Evolutionary conservation across 2,797 vertebrate genomes (phyloP).

Genomic region (Leptoclinus maculatus): DNA sequence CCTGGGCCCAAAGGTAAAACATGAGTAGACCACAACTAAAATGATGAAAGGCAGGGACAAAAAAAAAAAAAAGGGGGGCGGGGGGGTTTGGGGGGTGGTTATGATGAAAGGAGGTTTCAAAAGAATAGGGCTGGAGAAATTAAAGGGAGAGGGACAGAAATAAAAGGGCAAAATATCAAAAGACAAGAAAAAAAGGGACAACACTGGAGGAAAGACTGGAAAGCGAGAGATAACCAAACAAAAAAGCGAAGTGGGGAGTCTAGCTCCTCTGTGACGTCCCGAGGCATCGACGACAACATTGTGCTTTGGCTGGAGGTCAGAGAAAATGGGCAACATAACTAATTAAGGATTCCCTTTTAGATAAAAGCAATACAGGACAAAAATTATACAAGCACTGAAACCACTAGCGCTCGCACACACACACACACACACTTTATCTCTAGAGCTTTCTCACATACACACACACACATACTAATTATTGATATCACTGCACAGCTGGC

Average conservation of each 20-base stretch:
- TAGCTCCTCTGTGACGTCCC: slow-evolving; percentile 29
- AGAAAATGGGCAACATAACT: slow-evolving; percentile 44
- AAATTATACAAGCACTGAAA: slow-evolving; percentile 16
- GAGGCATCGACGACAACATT: slow-evolving; percentile 38
- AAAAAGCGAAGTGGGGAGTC: slow-evolving; percentile 21
- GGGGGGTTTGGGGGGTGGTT: too few relatives aligned
- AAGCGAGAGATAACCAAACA: slow-evolving; percentile 45
- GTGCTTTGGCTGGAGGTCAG: slow-evolving; percentile 62
- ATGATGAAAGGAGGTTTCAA: slow-evolving; percentile 45
- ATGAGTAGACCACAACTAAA: slow-evolving; percentile 50
- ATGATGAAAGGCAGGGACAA: slow-evolving; percentile 35
- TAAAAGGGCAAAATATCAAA: slow-evolving; percentile 59
- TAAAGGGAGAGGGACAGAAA: slow-evolving; percentile 24
- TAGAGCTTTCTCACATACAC: not conserved
- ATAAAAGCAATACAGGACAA: slow-evolving; percentile 51
- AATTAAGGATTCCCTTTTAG: slow-evolving; percentile 71
- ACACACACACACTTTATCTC: slow-evolving; percentile 22
- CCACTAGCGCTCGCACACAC: not conserved
- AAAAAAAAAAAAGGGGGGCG: slow-evolving; percentile 7
- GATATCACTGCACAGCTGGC: slow-evolving; percentile 61
- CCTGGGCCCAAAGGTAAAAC: slow-evolving; percentile 58
- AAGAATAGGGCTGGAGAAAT: slow-evolving; percentile 31
- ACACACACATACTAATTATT: slow-evolving; percentile 50
- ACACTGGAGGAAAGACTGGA: slow-evolving; percentile 44
- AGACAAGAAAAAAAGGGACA: slow-evolving; percentile 42